A percentile compares a stretch with the other conserved stretches of the same genome.
phyloP scores from a whole-genome alignment of 2,888 invertebrate species.

The Thysanoteuthis rhombus region DNA sequence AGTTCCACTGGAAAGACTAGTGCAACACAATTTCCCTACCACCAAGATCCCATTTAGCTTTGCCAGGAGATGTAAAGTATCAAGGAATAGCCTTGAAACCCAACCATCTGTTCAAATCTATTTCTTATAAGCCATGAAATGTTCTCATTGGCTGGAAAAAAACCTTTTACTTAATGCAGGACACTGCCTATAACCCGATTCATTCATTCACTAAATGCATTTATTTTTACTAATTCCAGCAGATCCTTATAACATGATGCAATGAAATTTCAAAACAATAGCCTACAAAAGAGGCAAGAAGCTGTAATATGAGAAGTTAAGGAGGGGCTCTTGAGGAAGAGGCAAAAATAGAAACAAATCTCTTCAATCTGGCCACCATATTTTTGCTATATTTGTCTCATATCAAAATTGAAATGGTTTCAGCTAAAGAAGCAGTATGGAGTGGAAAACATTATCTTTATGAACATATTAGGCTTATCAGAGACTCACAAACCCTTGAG shows the following conservation, averaged over 20 bases:
- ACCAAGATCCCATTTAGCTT: too few species aligned
- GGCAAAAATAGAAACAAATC: neutral
- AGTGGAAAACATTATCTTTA: neutral
- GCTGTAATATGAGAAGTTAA: neutral
- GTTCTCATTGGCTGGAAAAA: neutral
- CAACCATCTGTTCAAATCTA: too few species aligned
- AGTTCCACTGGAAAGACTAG: too few species aligned
- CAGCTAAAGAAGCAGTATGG: neutral
- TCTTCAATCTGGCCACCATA: slow-evolving; percentile 12
- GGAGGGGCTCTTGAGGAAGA: neutral
- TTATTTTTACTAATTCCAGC: neutral
- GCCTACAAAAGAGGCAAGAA: neutral
- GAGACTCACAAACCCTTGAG: too few species aligned
- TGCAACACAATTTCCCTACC: too few species aligned
- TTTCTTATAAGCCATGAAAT: too few species aligned
- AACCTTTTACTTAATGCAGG: neutral
- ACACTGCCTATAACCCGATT: too few species aligned
- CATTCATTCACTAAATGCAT: neutral
- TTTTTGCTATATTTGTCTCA: neutral
- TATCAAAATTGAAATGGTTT: neutral
- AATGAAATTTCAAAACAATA: neutral
- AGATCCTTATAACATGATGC: neutral
- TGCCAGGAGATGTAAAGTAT: too few species aligned
- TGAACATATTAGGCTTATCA: too few species aligned
- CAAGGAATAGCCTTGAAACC: too few species aligned